Base-by-base conservation (phyloP, 2,797 vertebrate genomes). In the Taeniopygia guttata region DNA sequence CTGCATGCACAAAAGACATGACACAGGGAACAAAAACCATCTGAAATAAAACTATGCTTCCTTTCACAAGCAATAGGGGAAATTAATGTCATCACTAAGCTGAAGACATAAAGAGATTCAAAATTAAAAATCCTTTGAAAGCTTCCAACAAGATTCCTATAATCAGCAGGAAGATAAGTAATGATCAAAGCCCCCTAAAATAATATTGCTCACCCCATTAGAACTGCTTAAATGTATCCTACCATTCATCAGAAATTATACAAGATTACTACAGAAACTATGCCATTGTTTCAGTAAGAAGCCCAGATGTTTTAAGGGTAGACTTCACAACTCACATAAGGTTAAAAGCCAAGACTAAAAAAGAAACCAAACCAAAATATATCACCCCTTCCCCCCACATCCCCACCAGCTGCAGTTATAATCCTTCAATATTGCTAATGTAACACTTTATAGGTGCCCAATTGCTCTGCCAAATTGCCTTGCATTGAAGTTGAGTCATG, bases 131-230 rank as follows among this genome's bases (percentile, higher is more conserved):
- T 97, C 97, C 95, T 98, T 98, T 98, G 98, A 98, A 97, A 32
- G 96, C 96, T 97, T 98, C 97, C 97, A 98, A 97, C 97, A 96
- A 97, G 97, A 98, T 98, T 98, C 98, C 97, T 98, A 97, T 98
- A 98, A 98, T 98, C 98, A 98, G 93, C 97, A 97, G 95, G 96
- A 97, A 98, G 98, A 99, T 98, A 98, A 98, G 98, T 98, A 97
- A 98, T 98, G 98, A 99, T 98, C 98, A 98, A 98, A 98, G 98
- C 97, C 97, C 94, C 91, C 97, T 98, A 98, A 98, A 97, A 98
- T 97, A 95, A 95, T 97, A 97, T 97, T 98, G 97, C 98, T 98
- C 98, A 79, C 94, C 97, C 97, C 93, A 97, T 98, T 98, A 97
- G 97, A 98, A 97, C 96, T 97, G 97, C 96, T 98, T 98, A 97